Conservation (phyloP, 2,113 vertebrate species). For the Heloderma charlesbogerti region DNA sequence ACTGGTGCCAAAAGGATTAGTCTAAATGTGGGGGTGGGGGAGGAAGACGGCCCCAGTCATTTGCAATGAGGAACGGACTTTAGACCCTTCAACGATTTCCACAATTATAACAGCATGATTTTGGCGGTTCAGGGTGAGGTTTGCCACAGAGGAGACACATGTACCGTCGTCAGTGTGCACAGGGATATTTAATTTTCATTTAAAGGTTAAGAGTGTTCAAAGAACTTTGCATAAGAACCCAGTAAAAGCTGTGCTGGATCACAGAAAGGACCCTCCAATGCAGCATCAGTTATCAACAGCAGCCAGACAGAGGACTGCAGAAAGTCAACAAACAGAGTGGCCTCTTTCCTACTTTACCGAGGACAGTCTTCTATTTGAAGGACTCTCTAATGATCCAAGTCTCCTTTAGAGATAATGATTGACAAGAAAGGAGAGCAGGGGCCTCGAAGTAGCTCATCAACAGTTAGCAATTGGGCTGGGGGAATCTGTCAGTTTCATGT, state of each 20-base stretch:
- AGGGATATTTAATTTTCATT: neutral
- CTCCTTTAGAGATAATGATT: too few species aligned
- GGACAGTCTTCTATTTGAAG: too few species aligned
- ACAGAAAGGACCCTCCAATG: neutral
- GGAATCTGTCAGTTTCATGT: too few species aligned
- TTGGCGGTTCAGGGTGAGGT: neutral
- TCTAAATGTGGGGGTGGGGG: neutral
- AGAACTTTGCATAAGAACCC: neutral
- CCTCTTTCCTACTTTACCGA: too few species aligned
- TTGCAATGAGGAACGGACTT: neutral
- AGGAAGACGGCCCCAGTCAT: neutral
- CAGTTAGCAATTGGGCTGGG: too few species aligned
- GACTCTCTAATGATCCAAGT: too few species aligned
- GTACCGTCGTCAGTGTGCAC: neutral
- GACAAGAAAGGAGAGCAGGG: too few species aligned
- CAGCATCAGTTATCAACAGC: neutral
- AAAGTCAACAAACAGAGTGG: too few species aligned
- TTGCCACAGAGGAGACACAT: neutral
- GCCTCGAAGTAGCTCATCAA: too few species aligned
- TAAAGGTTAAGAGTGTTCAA: neutral
- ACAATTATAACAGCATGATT: neutral
- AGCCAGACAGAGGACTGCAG: neutral
- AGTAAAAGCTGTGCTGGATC: neutral
- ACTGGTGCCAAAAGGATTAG: neutral
- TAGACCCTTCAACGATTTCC: neutral